Conservation (phyloP, 2,888 invertebrate genomes). For the Matsumyia berberina region DNA sequence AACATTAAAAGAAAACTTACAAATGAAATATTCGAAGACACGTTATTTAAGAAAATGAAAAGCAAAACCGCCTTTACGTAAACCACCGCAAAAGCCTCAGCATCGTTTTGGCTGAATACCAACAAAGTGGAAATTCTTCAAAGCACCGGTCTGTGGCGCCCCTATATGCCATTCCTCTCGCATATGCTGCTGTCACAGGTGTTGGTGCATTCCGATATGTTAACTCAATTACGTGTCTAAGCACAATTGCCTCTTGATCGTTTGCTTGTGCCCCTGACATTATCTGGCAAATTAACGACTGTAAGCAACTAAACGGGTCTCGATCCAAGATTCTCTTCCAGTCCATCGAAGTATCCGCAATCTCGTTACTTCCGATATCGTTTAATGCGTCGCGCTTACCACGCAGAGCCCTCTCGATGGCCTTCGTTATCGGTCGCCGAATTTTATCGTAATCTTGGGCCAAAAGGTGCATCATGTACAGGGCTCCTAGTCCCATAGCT, state of each 20-base stretch:
- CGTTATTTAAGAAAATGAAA: not conserved
- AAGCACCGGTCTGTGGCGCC: conserved; percentile 80
- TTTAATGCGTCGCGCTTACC: conserved; percentile 78
- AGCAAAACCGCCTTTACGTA: conserved; percentile 51
- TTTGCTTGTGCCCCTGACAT: conserved; percentile 82
- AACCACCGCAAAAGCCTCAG: conserved; percentile 82
- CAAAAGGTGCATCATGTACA: conserved; percentile 85
- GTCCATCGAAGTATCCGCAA: conserved; percentile 78
- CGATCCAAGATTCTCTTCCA: conserved; percentile 82
- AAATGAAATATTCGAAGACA: not conserved
- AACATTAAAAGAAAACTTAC: not conserved
- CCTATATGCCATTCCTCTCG: conserved; percentile 80
- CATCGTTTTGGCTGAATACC: conserved; percentile 83
- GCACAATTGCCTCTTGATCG: conserved; percentile 80
- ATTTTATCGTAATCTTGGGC: conserved; percentile 85
- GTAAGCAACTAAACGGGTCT: conserved; percentile 83
- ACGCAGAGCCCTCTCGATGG: conserved; percentile 79
- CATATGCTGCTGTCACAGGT: conserved; percentile 82
- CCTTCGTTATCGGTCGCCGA: conserved; percentile 80
- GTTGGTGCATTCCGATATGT: conserved; percentile 80
- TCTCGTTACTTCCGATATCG: conserved; percentile 30
- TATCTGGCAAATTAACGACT: conserved; percentile 83
- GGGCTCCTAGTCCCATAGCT: conserved; percentile 84
- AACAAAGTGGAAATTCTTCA: conserved; percentile 83
- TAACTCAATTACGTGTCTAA: conserved; percentile 81